These are phyloP conservation scores for Zhuqinia jingwanae DNA, from an alignment of 2,888 invertebrate genomes.

Conservation along the genomic window DNA sequence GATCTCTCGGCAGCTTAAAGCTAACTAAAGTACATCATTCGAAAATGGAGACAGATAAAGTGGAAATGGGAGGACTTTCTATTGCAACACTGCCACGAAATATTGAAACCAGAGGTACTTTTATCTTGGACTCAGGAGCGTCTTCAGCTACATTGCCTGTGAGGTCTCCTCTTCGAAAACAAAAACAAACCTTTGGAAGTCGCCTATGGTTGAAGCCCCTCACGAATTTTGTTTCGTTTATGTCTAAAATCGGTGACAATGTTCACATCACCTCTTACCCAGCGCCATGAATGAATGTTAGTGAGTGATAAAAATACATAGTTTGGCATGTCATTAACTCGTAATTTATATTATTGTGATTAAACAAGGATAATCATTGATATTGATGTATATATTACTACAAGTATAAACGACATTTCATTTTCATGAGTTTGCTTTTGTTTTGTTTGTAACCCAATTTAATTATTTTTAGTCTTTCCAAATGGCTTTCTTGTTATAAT, in stretches of 20 bases:
- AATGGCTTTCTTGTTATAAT: too few relatives aligned
- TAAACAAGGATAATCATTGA: too few relatives aligned
- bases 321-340: not conserved
- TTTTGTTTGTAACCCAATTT: too few relatives aligned
- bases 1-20: too few relatives aligned
- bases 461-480: too few relatives aligned
- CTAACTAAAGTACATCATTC: too few relatives aligned
- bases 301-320: not conserved
- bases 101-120: not conserved
- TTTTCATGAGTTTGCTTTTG: too few relatives aligned
- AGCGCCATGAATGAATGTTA: not conserved
- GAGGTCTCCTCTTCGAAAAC: not conserved
- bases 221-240: constrained; percentile 45
- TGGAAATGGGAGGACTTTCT: too few relatives aligned
- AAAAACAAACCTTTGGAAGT: not conserved
- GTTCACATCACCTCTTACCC: constrained; percentile 57
- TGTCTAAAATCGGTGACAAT: constrained; percentile 54
- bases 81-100: not conserved
- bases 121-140: not conserved
- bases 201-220: constrained; percentile 47
- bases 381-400: too few relatives aligned
- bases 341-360: not conserved
- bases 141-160: not conserved
- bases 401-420: too few relatives aligned
- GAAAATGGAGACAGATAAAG: not conserved